Evolutionary conservation across 2,113 vertebrate genomes (phyloP), one percentile per base, ranked within the genome.

Genomic region (Salminus brasiliensis): DNA sequence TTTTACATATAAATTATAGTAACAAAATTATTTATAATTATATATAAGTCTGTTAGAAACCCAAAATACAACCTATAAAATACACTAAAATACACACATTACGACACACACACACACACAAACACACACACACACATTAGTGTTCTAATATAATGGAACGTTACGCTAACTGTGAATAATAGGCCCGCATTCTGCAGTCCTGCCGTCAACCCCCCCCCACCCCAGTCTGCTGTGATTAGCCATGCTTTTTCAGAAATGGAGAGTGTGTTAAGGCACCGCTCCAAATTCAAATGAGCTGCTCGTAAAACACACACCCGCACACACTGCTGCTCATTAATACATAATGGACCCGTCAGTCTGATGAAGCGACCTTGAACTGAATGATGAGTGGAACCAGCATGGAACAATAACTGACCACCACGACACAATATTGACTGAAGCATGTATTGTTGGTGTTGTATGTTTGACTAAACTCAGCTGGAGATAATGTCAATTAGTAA

Each of bases 291-390:
- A 41, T 25, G 39, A 15, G 16, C 13, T 12, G 0, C 16, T n/a
- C n/a, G n/a, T n/a, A n/a, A n/a, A n/a, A 23, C 15, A 52, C 47
- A n/a, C 18, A 52, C 5, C 5, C 13, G 13, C 52, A 21, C 47
- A 55, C 47, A 49, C 47, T 36, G 49, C 1, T 1, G 7, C 9
- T 53, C 30, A 43, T 53, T 23, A 72, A 53, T 72, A 32, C n/a
- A 53, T 72, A 72, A 72, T 72, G 70, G 27, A 60, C 16, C n/a
- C 84, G 87, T 85, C 78, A 85, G 82, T 85, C 85, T 87, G 84
- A 88, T 88, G 60, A 86, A 85, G 80, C 74, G 60, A 75, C 59
- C 16, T 79, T 41, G 80, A 82, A 62, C 72, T 74, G 60, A 78
- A 72, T 57, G 10, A 62, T 82, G 63, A 63, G 34, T 55, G 47